Evolutionary conservation across 1,140 invertebrate genomes (phyloP), one percentile per base, ranked within the genome.

Genomic region (Chironomus tepperi): DNA sequence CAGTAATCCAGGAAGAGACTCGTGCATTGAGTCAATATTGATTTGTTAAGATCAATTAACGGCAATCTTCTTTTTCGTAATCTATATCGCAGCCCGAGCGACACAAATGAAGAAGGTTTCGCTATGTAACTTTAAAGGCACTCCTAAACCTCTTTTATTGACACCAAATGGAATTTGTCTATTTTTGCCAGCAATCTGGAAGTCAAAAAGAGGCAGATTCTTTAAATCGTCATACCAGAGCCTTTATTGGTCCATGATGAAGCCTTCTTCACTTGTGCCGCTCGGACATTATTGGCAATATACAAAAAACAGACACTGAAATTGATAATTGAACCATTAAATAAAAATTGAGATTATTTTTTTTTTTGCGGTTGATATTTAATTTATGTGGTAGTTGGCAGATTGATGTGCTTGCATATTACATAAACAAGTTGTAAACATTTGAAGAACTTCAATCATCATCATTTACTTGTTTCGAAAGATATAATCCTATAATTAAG

Each of bases 311-410:
- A 57, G 12, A 57, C n/a, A 57, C 47, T 57, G 47, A 34, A 34
- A 34, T 34, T 34, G 24, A 34, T 34, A 34, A 34, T 34, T 34
- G 24, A 34, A 34, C 24, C 24, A 34, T 34, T 34, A 34, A 34
- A 34, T n/a, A n/a, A 34, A 34, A 34, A 34, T 34, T 34, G 1
- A 34, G 24, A 34, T 34, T 34, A 34, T 5, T 34, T 34, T 34
- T 34, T 34, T 9, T 57, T n/a, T 57, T 57, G 47, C 12, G 47
- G 47, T 57, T 47, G 47, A 57, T 15, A n/a, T 57, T 15, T 57
- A 57, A 57, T 57, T 57, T 57, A 57, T 57, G 47, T 57, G 47
- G 47, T 57, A 57, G 10, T 57, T 57, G 12, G 47, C 47, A 57
- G 47, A 57, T 57, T 57, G 47, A 57, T 57, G 47, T 57, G 47